Base-by-base conservation (phyloP, 2,797 vertebrate genomes). In the Potorous gilbertii region DNA sequence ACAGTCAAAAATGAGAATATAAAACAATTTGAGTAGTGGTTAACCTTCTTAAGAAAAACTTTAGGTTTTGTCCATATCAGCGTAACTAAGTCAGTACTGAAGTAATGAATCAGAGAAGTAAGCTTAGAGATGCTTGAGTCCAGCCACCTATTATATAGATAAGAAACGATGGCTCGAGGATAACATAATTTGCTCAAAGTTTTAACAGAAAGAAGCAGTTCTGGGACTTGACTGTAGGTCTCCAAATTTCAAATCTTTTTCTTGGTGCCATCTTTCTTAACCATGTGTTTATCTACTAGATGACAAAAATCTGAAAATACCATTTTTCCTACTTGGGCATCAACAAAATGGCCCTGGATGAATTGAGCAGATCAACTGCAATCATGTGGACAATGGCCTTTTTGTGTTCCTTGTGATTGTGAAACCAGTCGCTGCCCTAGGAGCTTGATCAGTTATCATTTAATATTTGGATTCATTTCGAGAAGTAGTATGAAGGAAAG, bases 401-500 rank as follows among this genome's bases (percentile, higher is more conserved):
- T 0, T 59, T 5, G 5, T 56, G 55, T 54, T 95, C 81, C 34
- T 29, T 40, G 8, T 94, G 57, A 94, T n/a, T 95, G 40, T 94
- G 56, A 54, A 94, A 54, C 24, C 50, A 12, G 95, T 96, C 93
- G 91, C 0, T 98, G 55, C 16, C 89, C 66, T 96, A 52, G 91
- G 91, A 96, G 95, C 95, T 31, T 0, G 4, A 29, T 93, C 6
- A 81, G n/a, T 46, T 12, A 66, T 66, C 92, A 40, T 93, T 96
- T 94, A 54, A 40, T 94, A 27, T 34, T 96, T 96, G n/a, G 31
- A 97, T 98, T 97, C 24, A 56, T 34, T 94, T 90, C 40, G 90
- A 55, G 92, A 97, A 94, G 59, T 96, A 0, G 87, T 90, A 94
- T 92, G 6, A 46, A 90, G 50, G 46, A 52, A 46, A 52, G 18